A percentile compares a stretch with the other conserved stretches of the same genome.
Evolutionary conservation across 2,113 vertebrate species (phyloP).

Genomic region (Notechis scutatus): DNA sequence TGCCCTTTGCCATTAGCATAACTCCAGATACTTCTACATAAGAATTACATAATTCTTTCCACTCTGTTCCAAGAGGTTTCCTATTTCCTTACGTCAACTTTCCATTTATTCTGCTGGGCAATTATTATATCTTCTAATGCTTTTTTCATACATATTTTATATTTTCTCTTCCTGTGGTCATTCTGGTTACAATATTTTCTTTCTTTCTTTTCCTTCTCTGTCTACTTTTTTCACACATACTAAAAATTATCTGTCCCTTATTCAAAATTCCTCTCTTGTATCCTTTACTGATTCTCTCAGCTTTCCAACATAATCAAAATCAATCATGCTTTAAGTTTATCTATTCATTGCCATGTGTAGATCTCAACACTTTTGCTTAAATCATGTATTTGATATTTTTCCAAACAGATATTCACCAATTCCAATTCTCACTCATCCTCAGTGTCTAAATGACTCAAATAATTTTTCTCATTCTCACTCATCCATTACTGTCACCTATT

Average conservation of each 20-base stretch:
- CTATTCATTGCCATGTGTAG: neutral
- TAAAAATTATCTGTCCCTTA: neutral
- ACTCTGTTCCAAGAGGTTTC: neutral
- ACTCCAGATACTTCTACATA: neutral
- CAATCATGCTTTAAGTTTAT: neutral
- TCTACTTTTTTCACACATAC: neutral
- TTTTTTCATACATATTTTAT: neutral
- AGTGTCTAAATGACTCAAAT: neutral
- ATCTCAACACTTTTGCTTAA: neutral
- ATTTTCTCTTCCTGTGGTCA: neutral
- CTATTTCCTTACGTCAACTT: neutral
- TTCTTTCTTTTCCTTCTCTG: neutral
- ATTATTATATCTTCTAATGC: neutral
- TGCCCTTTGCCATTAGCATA: neutral
- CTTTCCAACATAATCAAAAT: neutral
- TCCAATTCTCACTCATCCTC: neutral
- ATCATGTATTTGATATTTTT: neutral
- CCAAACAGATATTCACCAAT: neutral
- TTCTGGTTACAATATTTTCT: neutral
- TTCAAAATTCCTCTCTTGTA: neutral
- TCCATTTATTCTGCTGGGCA: neutral
- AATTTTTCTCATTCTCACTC: neutral
- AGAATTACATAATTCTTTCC: neutral
- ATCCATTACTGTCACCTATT: neutral
- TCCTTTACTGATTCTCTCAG: neutral